A percentile compares a stretch with the other conserved stretches of the same genome.
These are phyloP conservation scores for Seira ritae DNA, from an alignment of 2,888 invertebrate genomes.

Conservation along the genomic window DNA sequence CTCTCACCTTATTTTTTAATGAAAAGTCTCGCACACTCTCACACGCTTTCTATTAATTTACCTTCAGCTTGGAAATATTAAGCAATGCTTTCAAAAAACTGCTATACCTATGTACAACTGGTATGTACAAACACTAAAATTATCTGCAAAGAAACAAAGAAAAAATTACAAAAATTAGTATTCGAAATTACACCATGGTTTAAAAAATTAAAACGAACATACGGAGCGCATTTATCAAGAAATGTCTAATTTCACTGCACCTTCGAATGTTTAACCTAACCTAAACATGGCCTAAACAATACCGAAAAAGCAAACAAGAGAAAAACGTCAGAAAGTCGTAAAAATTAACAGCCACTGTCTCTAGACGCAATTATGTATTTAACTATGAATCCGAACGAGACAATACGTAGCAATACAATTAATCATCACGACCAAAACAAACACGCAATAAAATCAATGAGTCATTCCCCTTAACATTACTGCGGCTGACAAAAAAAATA, in stretches of 20 bases:
- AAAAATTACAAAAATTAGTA: constrained; percentile 7
- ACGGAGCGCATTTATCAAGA: not conserved
- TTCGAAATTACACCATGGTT: too few relatives aligned
- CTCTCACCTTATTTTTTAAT: constrained; percentile 53
- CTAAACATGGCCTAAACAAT: not conserved
- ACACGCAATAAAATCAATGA: not conserved
- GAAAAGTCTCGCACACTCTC: constrained; percentile 50
- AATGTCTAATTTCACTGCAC: not conserved
- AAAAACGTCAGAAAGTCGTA: too few relatives aligned
- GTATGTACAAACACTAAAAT: constrained; percentile 73
- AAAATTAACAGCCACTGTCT: too few relatives aligned
- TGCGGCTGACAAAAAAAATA: too few relatives aligned
- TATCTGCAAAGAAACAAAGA: constrained; percentile 61
- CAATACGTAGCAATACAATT: not conserved
- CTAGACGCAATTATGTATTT: too few relatives aligned
- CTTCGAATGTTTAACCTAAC: not conserved
- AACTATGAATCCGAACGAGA: too few relatives aligned
- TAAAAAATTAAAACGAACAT: not conserved
- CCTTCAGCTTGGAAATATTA: constrained; percentile 39
- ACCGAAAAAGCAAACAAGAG: not conserved
- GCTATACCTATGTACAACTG: constrained; percentile 72
- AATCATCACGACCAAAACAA: not conserved
- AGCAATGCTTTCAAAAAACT: constrained; percentile 58
- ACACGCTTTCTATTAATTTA: constrained; percentile 48
- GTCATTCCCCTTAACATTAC: not conserved